These are phyloP conservation scores for Drosophila melanogaster DNA, from an alignment of 1,140 invertebrate genomes.

Conservation along the genomic window Release_6_plus_ISO1_MT NT_033777.3:12747501-12748000, in stretches of 20 bases:
- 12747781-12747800: slow-evolving; percentile 29
- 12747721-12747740: not conserved
- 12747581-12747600: too few species aligned
- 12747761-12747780: slow-evolving; percentile 28
- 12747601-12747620: not conserved
- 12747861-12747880: slow-evolving; percentile 45
- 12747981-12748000: slow-evolving; percentile 58
- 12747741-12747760: slow-evolving; percentile 12
- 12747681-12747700: slow-evolving; percentile 26
- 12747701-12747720: slow-evolving; percentile 10
- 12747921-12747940: slow-evolving; percentile 83
- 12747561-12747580: slow-evolving; percentile 70
- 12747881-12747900: slow-evolving; percentile 64
- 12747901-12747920: slow-evolving; percentile 82
- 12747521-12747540: slow-evolving; percentile 81
- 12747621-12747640: slow-evolving; percentile 23
- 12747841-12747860: slow-evolving; percentile 12
- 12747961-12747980: slow-evolving; percentile 82
- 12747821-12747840: slow-evolving; percentile 11
- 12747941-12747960: slow-evolving; percentile 76
- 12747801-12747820: slow-evolving; percentile 5
- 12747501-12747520: slow-evolving; percentile 84
- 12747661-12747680: slow-evolving; percentile 1
- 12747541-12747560: slow-evolving; percentile 84
- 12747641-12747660: not conserved